These are phyloP conservation scores for Dromococcyx pavoninus DNA, from an alignment of 2,797 vertebrate species.

Conservation along the genomic window DNA sequence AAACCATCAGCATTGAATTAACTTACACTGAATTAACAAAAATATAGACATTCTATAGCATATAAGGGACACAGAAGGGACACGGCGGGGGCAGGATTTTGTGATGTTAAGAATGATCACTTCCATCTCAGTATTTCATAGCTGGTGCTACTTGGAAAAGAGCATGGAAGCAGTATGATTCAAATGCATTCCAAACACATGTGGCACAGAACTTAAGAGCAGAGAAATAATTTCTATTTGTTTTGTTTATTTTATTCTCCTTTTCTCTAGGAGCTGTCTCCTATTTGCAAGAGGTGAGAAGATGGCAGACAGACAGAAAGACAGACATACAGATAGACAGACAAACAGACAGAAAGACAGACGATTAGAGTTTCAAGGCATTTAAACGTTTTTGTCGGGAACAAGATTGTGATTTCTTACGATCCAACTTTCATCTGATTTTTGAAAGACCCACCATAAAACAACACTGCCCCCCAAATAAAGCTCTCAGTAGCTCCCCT, in stretches of 20 bases:
- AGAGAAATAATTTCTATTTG: neutral
- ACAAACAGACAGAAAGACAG: no score
- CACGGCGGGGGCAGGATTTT: neutral
- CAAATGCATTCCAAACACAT: neutral
- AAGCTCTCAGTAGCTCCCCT: neutral
- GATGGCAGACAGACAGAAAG: neutral
- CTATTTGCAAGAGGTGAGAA: neutral
- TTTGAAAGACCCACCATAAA: neutral
- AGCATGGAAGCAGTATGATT: neutral
- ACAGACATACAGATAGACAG: no score
- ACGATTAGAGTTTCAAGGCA: neutral
- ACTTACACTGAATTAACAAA: conserved; percentile 51
- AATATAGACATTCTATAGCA: conserved; percentile 36
- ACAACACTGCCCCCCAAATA: neutral
- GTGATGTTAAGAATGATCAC: neutral
- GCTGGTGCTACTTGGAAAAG: neutral
- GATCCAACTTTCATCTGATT: neutral
- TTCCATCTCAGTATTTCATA: neutral
- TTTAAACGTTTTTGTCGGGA: neutral
- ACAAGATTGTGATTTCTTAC: neutral
- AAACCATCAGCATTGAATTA: conserved; percentile 56
- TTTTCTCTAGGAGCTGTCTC: neutral
- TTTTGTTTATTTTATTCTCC: neutral
- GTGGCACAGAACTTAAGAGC: neutral
- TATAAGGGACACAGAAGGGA: conserved; percentile 1